These are phyloP conservation scores for Cydia pomonella DNA, from an alignment of 1,140 invertebrate species.

Conservation along the genomic window DNA sequence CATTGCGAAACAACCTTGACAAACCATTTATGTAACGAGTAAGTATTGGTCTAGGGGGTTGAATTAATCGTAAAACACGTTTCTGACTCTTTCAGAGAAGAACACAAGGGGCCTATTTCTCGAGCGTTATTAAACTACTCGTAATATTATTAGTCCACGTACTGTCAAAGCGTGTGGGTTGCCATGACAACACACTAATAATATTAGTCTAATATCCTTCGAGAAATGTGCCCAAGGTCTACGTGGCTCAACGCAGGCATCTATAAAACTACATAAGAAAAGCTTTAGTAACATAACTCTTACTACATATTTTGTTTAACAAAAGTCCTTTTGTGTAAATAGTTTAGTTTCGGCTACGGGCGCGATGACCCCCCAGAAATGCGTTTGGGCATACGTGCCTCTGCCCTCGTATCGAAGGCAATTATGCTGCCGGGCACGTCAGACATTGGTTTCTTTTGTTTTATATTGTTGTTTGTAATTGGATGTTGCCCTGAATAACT, in stretches of 20 bases:
- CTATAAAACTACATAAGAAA: background rate
- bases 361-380: constrained; percentile 8
- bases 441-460: constrained; percentile 11
- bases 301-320: background rate
- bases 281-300: background rate
- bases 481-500: background rate
- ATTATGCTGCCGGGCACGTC: constrained; percentile 2
- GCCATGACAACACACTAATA: no score
- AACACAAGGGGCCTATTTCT: no score
- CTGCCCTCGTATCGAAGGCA: constrained; percentile 1
- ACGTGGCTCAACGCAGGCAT: background rate
- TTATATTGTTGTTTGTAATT: constrained; percentile 10
- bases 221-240: no score
- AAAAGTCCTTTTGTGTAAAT: background rate
- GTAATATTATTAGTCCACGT: no score
- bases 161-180: no score
- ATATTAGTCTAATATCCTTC: no score
- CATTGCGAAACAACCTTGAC: no score
- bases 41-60: no score
- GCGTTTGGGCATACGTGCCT: constrained; percentile 12
- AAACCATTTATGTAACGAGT: no score
- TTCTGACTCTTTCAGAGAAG: no score
- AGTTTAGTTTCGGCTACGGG: background rate
- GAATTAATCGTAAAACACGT: no score
- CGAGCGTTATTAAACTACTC: no score